These are phyloP conservation scores for Orthosia cruda DNA, from an alignment of 2,888 invertebrate species.

Conservation along the genomic window DNA sequence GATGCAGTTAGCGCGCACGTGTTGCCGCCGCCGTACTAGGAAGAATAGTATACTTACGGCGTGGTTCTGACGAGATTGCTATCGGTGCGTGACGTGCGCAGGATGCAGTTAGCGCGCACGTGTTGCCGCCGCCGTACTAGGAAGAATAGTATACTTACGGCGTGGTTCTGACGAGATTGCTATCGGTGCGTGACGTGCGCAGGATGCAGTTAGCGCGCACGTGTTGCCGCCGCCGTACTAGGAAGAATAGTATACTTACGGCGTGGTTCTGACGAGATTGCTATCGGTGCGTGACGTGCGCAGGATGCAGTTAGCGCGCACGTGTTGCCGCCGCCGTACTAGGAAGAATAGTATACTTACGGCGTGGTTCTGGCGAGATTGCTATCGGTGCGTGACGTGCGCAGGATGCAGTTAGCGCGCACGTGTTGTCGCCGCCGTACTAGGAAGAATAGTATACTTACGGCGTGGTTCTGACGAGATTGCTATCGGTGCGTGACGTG, in stretches of 20 bases:
- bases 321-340: conserved; percentile 81
- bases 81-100: conserved; percentile 60
- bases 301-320: conserved; percentile 76
- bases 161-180: conserved; percentile 6
- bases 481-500: conserved; percentile 14
- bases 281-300: conserved; percentile 40
- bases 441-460: conserved; percentile 74
- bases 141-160: conserved; percentile 70
- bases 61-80: conserved; percentile 3
- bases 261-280: conserved; percentile 17
- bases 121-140: conserved; percentile 83
- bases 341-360: conserved; percentile 74
- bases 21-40: conserved; percentile 83
- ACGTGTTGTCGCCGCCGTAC: conserved; percentile 81
- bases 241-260: conserved; percentile 71
- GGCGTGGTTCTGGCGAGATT: conserved; percentile 29
- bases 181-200: conserved; percentile 47
- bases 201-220: conserved; percentile 76
- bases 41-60: conserved; percentile 67
- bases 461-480: conserved; percentile 40
- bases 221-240: conserved; percentile 82
- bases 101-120: conserved; percentile 75
- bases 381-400: conserved; percentile 30
- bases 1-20: conserved; percentile 74
- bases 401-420: conserved; percentile 76